Evolutionary conservation across 2,888 invertebrate genomes (phyloP), one percentile per base, ranked within the genome.

Genomic region (Polymixis lichenea): DNA sequence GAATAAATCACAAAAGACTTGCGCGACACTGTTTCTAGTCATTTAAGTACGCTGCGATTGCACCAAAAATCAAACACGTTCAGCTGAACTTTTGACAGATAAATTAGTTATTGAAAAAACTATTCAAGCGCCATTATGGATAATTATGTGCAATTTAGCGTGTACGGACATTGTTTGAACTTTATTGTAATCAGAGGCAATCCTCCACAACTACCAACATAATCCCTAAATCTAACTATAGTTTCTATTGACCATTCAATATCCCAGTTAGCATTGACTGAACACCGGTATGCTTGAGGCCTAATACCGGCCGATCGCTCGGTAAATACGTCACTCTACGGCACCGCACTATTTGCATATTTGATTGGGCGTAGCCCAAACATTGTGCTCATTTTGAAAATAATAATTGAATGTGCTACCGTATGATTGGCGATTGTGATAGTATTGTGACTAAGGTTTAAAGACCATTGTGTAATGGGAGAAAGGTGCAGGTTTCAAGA

Each of bases 311-410:
- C 71, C 77, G 64, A 80, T 78, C 38, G 64, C 70, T 80, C 77
- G 79, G 78, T 81, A 86, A 87, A 87, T 77, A 83, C 70, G 74
- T 77, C 75, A 64, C 75, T 65, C 74, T 53, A 77, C 82, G 77
- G 82, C 75, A 82, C 79, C 72, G 53, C 78, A 82, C 60, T 86
- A 94, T 94, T 92, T 92, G 88, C 94, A 94, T 94, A 92, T 92
- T 93, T 93, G 93, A 94, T 94, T 94, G 92, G 90, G 89, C 87
- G 86, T 87, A 85, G 77, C 72, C 84, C 90, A 91, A 92, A 91
- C 90, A 91, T 87, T 89, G 89, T 78, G 82, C 87, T 87, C 86
- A 91, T 90, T 91, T 89, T 84, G 85, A 87, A 89, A 89, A 87
- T 87, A 81, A 86, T 88, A 87, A 88, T 86, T 62, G 80, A 72